A percentile compares a stretch with the other conserved stretches of the same genome.
Conservation (phyloP, 1,140 invertebrate genomes). For the Cydia fagiglandana region DNA sequence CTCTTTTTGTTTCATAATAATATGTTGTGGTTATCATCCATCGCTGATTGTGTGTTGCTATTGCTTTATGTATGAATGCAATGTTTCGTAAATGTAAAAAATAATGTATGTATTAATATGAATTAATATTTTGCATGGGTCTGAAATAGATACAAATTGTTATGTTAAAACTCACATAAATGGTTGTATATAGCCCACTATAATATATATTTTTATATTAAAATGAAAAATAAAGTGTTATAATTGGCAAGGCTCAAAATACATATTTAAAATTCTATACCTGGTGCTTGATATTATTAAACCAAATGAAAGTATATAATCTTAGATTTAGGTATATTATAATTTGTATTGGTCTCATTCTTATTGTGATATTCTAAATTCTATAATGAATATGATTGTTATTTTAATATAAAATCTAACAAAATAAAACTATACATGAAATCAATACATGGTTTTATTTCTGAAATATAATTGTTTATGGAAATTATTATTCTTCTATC, state of each 20-base stretch:
- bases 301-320: conserved; percentile 12
- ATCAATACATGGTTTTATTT: neutral
- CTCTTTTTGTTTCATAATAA: neutral
- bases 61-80: neutral
- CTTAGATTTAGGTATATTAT: conserved; percentile 21
- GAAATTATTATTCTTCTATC: too few species aligned
- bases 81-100: neutral
- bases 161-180: neutral
- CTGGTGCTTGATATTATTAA: conserved; percentile 24
- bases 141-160: neutral
- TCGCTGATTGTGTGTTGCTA: neutral
- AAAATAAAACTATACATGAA: conserved; percentile 29
- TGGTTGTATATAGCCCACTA: neutral
- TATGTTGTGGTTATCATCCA: too few species aligned
- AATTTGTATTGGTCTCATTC: conserved; percentile 27
- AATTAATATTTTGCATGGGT: neutral
- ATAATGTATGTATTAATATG: neutral
- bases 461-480: too few species aligned
- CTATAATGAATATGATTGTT: conserved; percentile 18
- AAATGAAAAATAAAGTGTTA: neutral
- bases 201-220: conserved; percentile 2
- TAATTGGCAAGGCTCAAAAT: conserved; percentile 29
- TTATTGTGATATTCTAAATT: conserved; percentile 28
- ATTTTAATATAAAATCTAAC: conserved; percentile 24
- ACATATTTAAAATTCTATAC: neutral